Conservation (phyloP, 1,140 invertebrate genomes). For the Ctenoplectra terminalis region DNA sequence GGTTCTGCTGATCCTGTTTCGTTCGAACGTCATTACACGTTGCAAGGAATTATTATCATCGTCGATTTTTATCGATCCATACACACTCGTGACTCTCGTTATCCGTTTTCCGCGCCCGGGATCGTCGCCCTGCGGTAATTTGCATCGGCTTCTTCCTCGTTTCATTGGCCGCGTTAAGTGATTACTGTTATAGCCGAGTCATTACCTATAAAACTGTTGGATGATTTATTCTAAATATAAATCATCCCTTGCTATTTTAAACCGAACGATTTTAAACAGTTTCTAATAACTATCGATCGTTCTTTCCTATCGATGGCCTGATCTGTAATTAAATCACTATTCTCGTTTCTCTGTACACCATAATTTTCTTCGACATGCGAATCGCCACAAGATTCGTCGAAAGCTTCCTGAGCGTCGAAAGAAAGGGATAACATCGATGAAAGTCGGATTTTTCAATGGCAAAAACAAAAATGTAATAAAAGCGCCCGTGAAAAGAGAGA, state of each 20-base stretch:
- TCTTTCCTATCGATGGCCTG: too few species aligned
- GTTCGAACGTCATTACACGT: constrained; percentile 11
- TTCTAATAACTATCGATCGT: too few species aligned
- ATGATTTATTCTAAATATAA: background rate
- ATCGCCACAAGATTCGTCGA: too few species aligned
- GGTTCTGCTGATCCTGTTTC: constrained; percentile 26
- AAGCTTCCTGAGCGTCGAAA: too few species aligned
- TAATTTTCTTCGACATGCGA: too few species aligned
- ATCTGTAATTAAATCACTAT: too few species aligned
- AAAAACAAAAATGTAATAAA: constrained; percentile 24
- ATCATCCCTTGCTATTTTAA: background rate
- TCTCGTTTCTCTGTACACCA: too few species aligned
- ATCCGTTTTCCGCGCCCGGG: background rate
- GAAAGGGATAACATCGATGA: constrained; percentile 9
- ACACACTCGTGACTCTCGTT: background rate
- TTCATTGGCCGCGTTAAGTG: background rate
- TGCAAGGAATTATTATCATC: constrained; percentile 27
- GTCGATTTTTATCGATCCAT: background rate
- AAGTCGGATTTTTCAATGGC: background rate
- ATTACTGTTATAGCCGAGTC: background rate
- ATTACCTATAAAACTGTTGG: background rate
- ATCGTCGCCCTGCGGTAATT: background rate
- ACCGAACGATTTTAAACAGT: too few species aligned
- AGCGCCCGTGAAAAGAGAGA: constrained; percentile 45
- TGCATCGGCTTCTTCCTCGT: background rate